A percentile compares a stretch with the other conserved stretches of the same genome.
Evolutionary conservation across 2,113 vertebrate species (phyloP).

Genomic region (cat (Felis catus)): DNA sequence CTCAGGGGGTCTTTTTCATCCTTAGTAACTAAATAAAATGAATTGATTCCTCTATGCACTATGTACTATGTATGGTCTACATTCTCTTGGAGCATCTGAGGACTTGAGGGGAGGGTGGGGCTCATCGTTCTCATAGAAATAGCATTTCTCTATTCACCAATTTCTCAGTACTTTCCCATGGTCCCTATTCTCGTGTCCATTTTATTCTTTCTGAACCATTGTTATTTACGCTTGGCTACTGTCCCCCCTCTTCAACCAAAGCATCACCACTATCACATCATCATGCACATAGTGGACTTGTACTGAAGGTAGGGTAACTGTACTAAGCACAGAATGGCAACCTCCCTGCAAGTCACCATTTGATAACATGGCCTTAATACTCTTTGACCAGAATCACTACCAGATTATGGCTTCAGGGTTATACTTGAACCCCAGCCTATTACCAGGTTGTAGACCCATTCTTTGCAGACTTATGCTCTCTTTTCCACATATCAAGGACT

Average conservation of each 20-base stretch:
- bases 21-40: background rate
- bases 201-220: background rate
- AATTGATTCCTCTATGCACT: background rate
- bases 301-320: background rate
- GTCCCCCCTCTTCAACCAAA: background rate
- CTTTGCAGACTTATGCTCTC: background rate
- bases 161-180: background rate
- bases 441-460: background rate
- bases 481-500: background rate
- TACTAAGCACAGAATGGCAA: background rate
- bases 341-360: background rate
- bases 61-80: fast-evolving
- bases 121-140: background rate
- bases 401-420: background rate
- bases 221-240: background rate
- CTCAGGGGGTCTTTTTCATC: background rate
- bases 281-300: background rate
- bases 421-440: background rate
- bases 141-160: background rate
- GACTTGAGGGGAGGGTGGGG: background rate
- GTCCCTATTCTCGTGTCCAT: background rate
- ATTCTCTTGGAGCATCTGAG: background rate
- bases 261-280: background rate
- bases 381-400: background rate
- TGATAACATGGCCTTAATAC: background rate